phyloP scores from a whole-genome alignment of 2,113 vertebrate species.

The Micromys minutus region DNA sequence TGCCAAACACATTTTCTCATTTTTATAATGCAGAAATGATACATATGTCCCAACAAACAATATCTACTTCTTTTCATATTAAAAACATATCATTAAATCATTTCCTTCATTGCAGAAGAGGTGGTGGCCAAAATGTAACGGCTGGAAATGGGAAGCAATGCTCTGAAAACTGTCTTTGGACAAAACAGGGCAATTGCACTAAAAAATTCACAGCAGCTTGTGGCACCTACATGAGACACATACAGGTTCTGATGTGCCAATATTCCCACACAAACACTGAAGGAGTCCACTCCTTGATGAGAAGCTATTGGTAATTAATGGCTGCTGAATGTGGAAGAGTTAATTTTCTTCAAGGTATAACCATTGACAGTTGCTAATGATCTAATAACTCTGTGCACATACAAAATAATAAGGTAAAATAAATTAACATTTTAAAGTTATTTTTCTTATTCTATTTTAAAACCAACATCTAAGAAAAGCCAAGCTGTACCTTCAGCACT shows the following conservation, averaged over 20 bases:
- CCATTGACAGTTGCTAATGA: neutral
- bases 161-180: neutral
- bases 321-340: neutral
- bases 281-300: neutral
- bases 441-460: neutral
- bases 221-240: neutral
- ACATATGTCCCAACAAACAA: neutral
- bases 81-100: neutral
- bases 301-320: neutral
- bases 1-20: neutral
- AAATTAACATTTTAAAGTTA: neutral
- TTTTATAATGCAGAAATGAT: neutral
- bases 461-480: neutral
- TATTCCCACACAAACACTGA: neutral
- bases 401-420: neutral
- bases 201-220: neutral
- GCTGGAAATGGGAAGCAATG: neutral
- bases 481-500: neutral
- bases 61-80: neutral
- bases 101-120: neutral
- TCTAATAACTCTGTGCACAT: neutral
- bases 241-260: neutral
- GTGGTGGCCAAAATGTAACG: neutral
- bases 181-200: neutral
- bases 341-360: neutral